A percentile compares a stretch with the other conserved stretches of the same genome.
These are phyloP conservation scores for Eupithecia dodoneata DNA, from an alignment of 2,888 invertebrate species.

Conservation along the genomic window DNA sequence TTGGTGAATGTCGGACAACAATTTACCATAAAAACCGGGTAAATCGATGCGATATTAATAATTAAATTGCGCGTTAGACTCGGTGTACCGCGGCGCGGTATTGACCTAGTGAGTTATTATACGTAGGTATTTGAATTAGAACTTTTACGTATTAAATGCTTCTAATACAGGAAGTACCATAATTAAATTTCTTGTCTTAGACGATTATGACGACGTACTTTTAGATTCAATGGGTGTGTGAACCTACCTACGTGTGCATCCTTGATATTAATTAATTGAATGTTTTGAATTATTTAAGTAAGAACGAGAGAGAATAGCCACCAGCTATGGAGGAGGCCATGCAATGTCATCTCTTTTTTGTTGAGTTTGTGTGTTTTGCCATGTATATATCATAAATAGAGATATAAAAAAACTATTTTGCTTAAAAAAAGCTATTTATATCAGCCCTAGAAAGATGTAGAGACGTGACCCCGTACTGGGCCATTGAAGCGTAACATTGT, in stretches of 20 bases:
- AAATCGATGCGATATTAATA: conserved; percentile 64
- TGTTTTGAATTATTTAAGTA: not conserved
- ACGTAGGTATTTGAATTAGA: not conserved
- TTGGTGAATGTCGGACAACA: conserved; percentile 46
- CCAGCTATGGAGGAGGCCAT: not conserved
- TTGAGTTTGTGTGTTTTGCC: too few species aligned
- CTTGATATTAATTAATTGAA: not conserved
- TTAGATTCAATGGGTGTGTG: not conserved
- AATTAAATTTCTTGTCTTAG: not conserved
- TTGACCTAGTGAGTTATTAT: conserved; percentile 6
- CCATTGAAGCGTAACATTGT: conserved; percentile 29
- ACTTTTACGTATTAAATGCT: conserved; percentile 3
- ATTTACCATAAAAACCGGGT: conserved; percentile 57
- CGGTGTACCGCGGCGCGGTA: conserved; percentile 68
- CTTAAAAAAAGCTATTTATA: conserved; percentile 15
- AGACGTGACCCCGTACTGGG: conserved; percentile 26
- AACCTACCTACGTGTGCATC: not conserved
- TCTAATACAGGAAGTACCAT: not conserved
- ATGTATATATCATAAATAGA: too few species aligned
- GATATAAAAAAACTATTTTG: not conserved
- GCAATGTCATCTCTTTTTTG: too few species aligned
- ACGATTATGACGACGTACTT: not conserved
- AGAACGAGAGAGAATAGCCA: not conserved
- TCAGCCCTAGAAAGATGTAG: conserved; percentile 13
- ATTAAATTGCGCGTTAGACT: conserved; percentile 65